Evolutionary conservation across 92 coral and sea anemone genomes (phyloP), one percentile per base, ranked within the genome.

Genomic region (Epizoanthus ramosus): DNA sequence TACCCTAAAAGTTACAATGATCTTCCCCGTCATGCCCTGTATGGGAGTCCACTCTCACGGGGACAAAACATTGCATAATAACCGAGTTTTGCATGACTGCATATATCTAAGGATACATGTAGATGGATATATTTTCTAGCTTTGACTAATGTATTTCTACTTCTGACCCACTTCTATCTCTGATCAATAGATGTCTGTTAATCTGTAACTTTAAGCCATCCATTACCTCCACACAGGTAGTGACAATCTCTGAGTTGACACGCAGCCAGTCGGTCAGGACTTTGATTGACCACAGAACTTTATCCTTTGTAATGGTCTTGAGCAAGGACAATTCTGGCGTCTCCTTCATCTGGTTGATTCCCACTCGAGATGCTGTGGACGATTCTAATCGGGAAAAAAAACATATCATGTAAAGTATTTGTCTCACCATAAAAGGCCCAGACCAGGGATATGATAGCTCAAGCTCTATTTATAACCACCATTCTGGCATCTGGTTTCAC

Each of bases 201-300:
- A 47, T 47, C 12, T 47, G 54, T 47, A 10, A 45, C 53, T 10
- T 9, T 45, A 45, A 47, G 9, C 23, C 15, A 23, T 53, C 53
- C 23, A 60, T 83, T 77, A 95, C 98, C 98, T 92, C 98, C 21
- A 93, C 95, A 69, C 99, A 97, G 23, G 94, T 94, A n/a, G 92
- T 72, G 19, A 92, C 87, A 66, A 91, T 84, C 54, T 97, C 97
- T 35, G 93, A 92, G 80, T 97, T 94, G 71, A 89, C 90, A 68
- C 92, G 76, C 63, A 97, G 93, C 99, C 99, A 97, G 88, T 97
- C 98, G 70, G 92, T 89, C 85, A 89, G 71, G 45, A 94, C 90
- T 72, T 97, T 97, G 77, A 97, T 75, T 3, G 98, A 94, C 31
- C 95, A 92, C 12, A 97, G 74, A 4, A 97, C 90, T 65, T 91